These are phyloP conservation scores for Propithecus deckenii DNA, from an alignment of 2,797 vertebrate species.

Conservation along the genomic window DNA sequence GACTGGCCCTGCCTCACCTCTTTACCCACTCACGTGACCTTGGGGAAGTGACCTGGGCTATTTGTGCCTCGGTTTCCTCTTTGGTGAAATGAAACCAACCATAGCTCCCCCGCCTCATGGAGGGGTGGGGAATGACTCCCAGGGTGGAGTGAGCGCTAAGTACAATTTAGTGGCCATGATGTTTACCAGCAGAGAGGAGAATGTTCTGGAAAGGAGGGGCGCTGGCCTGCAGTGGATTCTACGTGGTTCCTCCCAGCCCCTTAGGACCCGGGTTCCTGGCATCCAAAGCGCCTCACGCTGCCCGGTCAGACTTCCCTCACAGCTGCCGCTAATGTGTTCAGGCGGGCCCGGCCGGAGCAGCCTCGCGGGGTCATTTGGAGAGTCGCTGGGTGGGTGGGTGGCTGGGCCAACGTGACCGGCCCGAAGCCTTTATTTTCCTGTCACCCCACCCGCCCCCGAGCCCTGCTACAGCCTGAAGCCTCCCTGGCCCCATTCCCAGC, in stretches of 20 bases:
- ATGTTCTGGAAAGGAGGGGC: not conserved
- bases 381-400: not conserved
- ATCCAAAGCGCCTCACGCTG: not conserved
- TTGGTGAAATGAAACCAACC: not conserved
- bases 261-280: not conserved
- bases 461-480: not conserved
- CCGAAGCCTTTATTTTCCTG: not conserved
- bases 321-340: not conserved
- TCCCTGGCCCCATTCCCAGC: conserved; percentile 33
- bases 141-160: no score
- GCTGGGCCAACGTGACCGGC: not conserved
- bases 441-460: not conserved
- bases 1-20: not conserved
- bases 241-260: not conserved
- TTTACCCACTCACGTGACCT: not conserved
- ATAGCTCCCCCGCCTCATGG: not conserved
- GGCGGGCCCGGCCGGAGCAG: not conserved
- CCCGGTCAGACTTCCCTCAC: not conserved
- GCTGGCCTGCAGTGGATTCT: not conserved
- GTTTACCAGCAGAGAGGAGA: not conserved
- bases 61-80: not conserved
- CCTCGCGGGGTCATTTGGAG: not conserved
- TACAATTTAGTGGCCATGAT: not conserved
- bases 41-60: not conserved
- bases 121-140: not conserved